A percentile compares a stretch with the other conserved stretches of the same genome.
phyloP scores from a whole-genome alignment of 2,888 invertebrate genomes.

The Oligia fasciuncula region DNA sequence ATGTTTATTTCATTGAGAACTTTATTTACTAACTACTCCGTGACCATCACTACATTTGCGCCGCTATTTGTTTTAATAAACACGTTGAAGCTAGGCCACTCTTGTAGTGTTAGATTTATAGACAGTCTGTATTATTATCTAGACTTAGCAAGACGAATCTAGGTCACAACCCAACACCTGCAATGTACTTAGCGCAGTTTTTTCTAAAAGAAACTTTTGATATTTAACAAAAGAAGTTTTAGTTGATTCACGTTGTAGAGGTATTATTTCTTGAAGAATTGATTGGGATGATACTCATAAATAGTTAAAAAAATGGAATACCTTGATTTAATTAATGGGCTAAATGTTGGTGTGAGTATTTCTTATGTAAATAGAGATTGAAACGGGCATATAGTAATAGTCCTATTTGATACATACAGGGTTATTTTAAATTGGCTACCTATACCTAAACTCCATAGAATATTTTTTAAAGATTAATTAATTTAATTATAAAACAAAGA shows the following conservation, averaged over 20 bases:
- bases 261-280: neutral
- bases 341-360: neutral
- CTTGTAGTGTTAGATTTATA: slow-evolving; percentile 25
- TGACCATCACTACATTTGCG: slow-evolving; percentile 38
- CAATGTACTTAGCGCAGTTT: slow-evolving; percentile 9
- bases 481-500: no score
- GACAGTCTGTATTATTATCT: slow-evolving; percentile 32
- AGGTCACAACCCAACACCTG: slow-evolving; percentile 38
- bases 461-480: no score
- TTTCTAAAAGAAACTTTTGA: slow-evolving; percentile 22
- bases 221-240: slow-evolving; percentile 16
- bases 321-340: neutral
- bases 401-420: no score
- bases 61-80: slow-evolving; percentile 62
- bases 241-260: neutral
- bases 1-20: neutral
- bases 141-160: slow-evolving; percentile 28
- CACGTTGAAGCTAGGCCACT: slow-evolving; percentile 41
- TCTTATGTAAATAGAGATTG: neutral
- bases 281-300: neutral
- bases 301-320: neutral
- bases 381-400: neutral
- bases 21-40: slow-evolving; percentile 21
- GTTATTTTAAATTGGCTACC: no score
- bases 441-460: no score